Base-by-base conservation (phyloP, 2,113 vertebrate genomes). In the Macroglossus sobrinus region DNA sequence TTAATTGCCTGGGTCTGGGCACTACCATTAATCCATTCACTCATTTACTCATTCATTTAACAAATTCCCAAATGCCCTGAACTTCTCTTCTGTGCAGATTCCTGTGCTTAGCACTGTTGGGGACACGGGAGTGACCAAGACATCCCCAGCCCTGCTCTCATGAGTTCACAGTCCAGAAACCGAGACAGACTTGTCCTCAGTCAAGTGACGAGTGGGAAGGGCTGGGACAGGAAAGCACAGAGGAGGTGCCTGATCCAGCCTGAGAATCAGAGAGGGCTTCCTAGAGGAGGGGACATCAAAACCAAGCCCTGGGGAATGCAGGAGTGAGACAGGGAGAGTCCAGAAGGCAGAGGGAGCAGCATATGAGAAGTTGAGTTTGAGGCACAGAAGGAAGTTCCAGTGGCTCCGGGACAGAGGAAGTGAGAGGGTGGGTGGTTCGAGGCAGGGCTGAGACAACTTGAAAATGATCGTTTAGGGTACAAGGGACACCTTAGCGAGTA, bases 1-100 rank as follows among this genome's bases (percentile, higher is more conserved):
- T 6, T 69, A 15, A 84, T 30, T 0, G 2, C 30, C 30, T 3
- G 0, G 0, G 10, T 40, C n/a, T 88, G 59, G 28, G 28, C 88
- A 71, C 8, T 30, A 38, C 8, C 26, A 35, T 50, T 47, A 72
- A 53, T 13, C 18, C 63, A 16, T 80, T 71, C 50, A 45, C 47
- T 66, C 43, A 16, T 40, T 53, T 22, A 19, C 9, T 80, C 21
- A 19, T 28, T 84, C 38, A 30, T 33, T 61, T 63, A 63, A 85
- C 9, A 72, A 22, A 61, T 33, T 69, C 28, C n/a, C 9, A 63
- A 22, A 61, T 33, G 61, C 28, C n/a, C 45, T 38, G 68, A 33
- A 38, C n/a, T 68, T 38, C 22, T 81, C 82, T 50, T 40, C 47
- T 66, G 16, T 79, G 64, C 30, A 45, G 28, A 72, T 35, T 19